Evolutionary conservation across 2,797 vertebrate species (phyloP).

Genomic region (Cyprinella venusta): DNA sequence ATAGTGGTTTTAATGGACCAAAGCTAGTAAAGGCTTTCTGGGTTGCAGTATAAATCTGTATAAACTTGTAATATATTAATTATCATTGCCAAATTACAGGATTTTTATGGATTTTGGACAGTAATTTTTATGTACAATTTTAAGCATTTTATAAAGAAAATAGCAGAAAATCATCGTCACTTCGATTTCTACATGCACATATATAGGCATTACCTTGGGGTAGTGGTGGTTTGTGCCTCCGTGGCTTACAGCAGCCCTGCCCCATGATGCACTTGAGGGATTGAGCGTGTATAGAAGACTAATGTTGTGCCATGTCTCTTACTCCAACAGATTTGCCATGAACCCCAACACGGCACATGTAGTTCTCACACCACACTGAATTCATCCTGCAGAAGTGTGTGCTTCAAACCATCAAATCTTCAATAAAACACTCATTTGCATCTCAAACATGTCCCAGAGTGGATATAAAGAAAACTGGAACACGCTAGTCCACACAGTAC

Average conservation of each 20-base stretch:
- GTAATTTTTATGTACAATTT: too few species aligned
- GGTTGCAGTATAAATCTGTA: too few species aligned
- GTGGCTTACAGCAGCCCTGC: slow-evolving; percentile 83
- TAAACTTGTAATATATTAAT: too few species aligned
- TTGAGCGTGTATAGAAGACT: slow-evolving; percentile 44
- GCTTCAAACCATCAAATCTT: slow-evolving; percentile 17
- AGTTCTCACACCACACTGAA: background rate
- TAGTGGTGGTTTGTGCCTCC: slow-evolving; percentile 76
- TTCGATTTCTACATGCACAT: background rate
- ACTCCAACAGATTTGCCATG: slow-evolving; percentile 6
- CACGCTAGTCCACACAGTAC: too few species aligned
- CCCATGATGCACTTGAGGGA: slow-evolving; percentile 78
- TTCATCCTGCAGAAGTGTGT: slow-evolving; percentile 21
- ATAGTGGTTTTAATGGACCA: too few species aligned
- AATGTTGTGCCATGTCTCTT: slow-evolving; percentile 57
- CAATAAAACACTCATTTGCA: background rate
- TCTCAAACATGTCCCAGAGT: background rate
- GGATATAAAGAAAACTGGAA: background rate
- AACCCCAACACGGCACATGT: slow-evolving; percentile 1
- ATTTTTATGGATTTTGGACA: too few species aligned
- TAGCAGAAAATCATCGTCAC: background rate
- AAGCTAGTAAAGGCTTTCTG: too few species aligned
- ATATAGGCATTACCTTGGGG: slow-evolving; percentile 81
- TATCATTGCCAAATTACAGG: too few species aligned
- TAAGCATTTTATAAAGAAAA: too few species aligned